Base-by-base conservation (phyloP, 2,888 invertebrate genomes). In the Harmothoe impar region DNA sequence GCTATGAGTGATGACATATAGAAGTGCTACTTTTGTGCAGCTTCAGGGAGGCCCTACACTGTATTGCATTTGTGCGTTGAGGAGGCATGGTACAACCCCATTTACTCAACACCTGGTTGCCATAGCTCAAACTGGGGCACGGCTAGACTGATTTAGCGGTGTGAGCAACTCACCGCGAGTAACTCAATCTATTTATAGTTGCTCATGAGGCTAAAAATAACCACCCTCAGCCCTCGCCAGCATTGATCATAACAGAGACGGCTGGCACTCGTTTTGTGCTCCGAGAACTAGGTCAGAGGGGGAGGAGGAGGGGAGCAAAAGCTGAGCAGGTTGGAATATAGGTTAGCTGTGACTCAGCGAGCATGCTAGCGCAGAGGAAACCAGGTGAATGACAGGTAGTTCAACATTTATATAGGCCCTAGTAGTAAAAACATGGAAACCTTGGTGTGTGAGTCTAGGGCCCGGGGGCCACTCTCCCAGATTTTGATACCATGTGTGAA, bases 211-310 rank as follows among this genome's bases (percentile, higher is more conserved):
- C 72, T 72, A 72, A 72, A 72, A 72, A 72, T 72, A 72, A 29
- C 25, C 72, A 25, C n/a, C 5, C 72, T 29, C 72, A 72, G 72
- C 29, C 72, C 72, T 72, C 72, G 72, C 72, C 62, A 3, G 29
- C 72, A 72, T 72, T 72, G 72, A 72, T 72, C 72, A 72, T 72
- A 72, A 72, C 72, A 72, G 62, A 20, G 31, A 72, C 72, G 72
- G 72, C 72, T 72, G 29, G 29, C 15, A 15, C 72, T 25, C 72
- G 72, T 72, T 72, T 29, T 17, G 72, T 29, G 72, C 25, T 72
- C 72, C 31, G 72, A 29, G n/a, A 72, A 72, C 29, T 72, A 25
- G 72, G 72, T 29, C 68, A 68, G n/a, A 5, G 62, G 20, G 23
- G n/a, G 62, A 52, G 15, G 43, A 43, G 43, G 43, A 10, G 43